Percentiles rank a stretch among this genome's conserved stretches.
phyloP scores from a whole-genome alignment of 2,113 vertebrate species.

The Mola mola region DNA sequence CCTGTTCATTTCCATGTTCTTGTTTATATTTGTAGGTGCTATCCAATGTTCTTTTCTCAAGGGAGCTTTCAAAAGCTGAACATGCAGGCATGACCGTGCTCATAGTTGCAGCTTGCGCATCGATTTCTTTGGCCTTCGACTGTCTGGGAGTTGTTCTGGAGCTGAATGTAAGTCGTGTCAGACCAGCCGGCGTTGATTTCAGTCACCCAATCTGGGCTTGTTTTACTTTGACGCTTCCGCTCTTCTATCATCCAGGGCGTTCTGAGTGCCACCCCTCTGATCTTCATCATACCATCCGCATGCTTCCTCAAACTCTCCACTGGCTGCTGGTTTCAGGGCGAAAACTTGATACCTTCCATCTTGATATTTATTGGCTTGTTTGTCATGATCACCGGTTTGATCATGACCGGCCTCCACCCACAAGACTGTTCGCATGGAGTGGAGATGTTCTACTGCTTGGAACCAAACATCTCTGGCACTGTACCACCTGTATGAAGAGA shows the following conservation, averaged over 20 bases:
- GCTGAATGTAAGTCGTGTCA: slow-evolving; percentile 87
- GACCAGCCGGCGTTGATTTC: background rate
- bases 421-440: slow-evolving; percentile 90
- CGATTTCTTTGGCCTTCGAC: slow-evolving; percentile 86
- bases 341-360: slow-evolving; percentile 83
- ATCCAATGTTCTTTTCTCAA: slow-evolving; percentile 87
- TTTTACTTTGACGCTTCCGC: background rate
- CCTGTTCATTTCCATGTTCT: background rate
- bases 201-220: background rate
- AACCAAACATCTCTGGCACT: slow-evolving; percentile 82
- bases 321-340: slow-evolving; percentile 84
- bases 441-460: slow-evolving; percentile 92
- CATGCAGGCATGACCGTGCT: slow-evolving; percentile 85
- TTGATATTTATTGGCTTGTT: slow-evolving; percentile 85
- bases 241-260: slow-evolving; percentile 83
- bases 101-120: slow-evolving; percentile 82
- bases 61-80: slow-evolving; percentile 80
- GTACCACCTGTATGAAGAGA: slow-evolving; percentile 42
- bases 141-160: slow-evolving; percentile 94
- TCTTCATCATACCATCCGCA: slow-evolving; percentile 94
- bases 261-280: slow-evolving; percentile 89
- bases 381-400: slow-evolving; percentile 88
- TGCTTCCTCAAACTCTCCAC: slow-evolving; percentile 91
- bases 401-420: slow-evolving; percentile 84
- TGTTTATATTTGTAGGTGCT: slow-evolving; percentile 87